phyloP scores from a whole-genome alignment of 2,113 vertebrate species.

The Pygoscelis adeliae region DNA sequence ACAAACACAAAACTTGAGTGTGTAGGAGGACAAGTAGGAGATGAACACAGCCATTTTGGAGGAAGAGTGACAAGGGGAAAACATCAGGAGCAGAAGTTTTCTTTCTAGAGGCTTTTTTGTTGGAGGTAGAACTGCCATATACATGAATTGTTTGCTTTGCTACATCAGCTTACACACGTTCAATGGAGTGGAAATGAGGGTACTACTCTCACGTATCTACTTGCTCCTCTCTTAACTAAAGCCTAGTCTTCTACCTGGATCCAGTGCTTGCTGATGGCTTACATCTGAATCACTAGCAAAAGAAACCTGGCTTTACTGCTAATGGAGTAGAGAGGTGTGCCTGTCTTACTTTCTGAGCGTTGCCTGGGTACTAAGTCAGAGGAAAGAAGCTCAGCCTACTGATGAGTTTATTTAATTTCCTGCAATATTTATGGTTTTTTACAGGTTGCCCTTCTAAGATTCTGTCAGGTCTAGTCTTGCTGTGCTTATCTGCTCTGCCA shows the following conservation, averaged over 20 bases:
- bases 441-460: neutral
- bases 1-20: neutral
- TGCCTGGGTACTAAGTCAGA: neutral
- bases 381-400: neutral
- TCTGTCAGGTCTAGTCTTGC: neutral
- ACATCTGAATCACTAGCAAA: neutral
- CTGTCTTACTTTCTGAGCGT: neutral
- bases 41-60: neutral
- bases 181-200: neutral
- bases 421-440: neutral
- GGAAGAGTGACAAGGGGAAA: neutral
- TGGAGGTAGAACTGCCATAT: neutral
- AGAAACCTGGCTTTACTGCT: neutral
- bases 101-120: neutral
- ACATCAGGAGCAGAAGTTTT: neutral
- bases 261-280: neutral
- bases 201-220: neutral
- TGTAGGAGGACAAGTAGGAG: constrained; percentile 21
- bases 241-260: neutral
- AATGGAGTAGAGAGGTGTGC: neutral
- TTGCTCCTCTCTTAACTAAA: neutral
- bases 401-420: neutral
- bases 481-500: neutral
- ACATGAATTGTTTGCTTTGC: neutral
- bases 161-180: neutral